Evolutionary conservation across 2,888 invertebrate species (phyloP).

Genomic region (Leucania comma): DNA sequence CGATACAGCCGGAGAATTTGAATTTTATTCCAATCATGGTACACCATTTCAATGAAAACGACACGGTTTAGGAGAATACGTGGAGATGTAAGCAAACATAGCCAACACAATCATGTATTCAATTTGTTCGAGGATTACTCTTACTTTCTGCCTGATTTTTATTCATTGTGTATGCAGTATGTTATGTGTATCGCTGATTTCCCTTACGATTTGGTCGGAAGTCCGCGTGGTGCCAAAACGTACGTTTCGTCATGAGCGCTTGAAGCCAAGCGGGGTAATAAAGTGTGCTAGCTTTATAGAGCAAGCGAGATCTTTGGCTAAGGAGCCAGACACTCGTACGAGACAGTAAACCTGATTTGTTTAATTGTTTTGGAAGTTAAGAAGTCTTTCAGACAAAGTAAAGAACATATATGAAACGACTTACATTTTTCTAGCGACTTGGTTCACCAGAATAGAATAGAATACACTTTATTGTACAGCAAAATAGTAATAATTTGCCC

Average conservation of each 20-base stretch:
- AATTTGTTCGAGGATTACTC: constrained; percentile 84
- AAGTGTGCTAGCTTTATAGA: constrained; percentile 56
- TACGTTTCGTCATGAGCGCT: constrained; percentile 46
- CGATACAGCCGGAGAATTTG: constrained; percentile 77
- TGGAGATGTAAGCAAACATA: constrained; percentile 80
- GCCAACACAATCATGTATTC: constrained; percentile 85
- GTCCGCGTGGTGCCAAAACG: constrained; percentile 47
- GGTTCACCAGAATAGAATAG: too few relatives aligned
- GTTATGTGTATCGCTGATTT: constrained; percentile 49
- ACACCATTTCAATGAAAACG: constrained; percentile 80
- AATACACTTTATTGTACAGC: too few relatives aligned
- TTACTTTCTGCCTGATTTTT: constrained; percentile 73
- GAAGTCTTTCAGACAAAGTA: constrained; percentile 11
- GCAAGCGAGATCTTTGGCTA: constrained; percentile 50
- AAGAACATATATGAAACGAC: background rate
- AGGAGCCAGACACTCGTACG: constrained; percentile 27
- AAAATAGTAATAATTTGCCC: too few relatives aligned
- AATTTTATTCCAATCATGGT: constrained; percentile 83
- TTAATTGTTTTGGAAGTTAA: constrained; percentile 24
- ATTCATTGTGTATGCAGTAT: constrained; percentile 62
- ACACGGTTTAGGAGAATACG: constrained; percentile 80
- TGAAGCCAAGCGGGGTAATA: constrained; percentile 51
- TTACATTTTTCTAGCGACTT: too few relatives aligned
- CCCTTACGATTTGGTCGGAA: constrained; percentile 53
- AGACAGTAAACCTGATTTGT: constrained; percentile 50